phyloP scores from a whole-genome alignment of 2,888 invertebrate species.

The Latrodectus elegans region DNA sequence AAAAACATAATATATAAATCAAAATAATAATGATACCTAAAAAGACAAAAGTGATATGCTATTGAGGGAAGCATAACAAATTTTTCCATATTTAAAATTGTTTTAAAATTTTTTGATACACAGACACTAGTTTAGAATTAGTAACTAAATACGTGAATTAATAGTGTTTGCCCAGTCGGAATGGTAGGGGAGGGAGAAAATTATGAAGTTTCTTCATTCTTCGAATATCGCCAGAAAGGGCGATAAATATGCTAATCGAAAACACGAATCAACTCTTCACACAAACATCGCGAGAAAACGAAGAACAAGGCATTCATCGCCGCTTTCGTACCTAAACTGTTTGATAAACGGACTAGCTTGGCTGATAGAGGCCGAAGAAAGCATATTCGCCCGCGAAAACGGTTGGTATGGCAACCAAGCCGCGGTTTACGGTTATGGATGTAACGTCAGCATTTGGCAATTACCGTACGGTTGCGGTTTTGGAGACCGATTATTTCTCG shows the following conservation, averaged over 20 bases:
- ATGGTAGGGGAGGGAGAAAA: background rate
- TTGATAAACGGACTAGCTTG: slow-evolving; percentile 64
- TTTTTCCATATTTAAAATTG: no score
- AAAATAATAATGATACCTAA: no score
- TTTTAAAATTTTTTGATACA: no score
- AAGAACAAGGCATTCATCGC: slow-evolving; percentile 18
- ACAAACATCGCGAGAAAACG: slow-evolving; percentile 62
- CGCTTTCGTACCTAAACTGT: slow-evolving; percentile 53
- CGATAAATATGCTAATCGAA: slow-evolving; percentile 30
- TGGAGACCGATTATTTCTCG: slow-evolving; percentile 69
- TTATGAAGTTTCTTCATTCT: background rate
- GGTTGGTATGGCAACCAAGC: slow-evolving; percentile 59
- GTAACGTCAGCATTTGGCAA: slow-evolving; percentile 69
- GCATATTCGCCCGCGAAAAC: slow-evolving; percentile 13
- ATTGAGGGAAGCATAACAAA: no score
- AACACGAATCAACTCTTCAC: slow-evolving; percentile 40
- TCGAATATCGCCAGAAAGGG: slow-evolving; percentile 18
- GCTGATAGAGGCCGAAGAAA: slow-evolving; percentile 56
- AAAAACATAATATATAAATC: no score
- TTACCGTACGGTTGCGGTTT: slow-evolving; percentile 66
- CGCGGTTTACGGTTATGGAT: slow-evolving; percentile 64
- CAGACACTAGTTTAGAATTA: no score
- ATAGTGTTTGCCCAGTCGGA: no score
- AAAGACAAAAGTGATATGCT: no score
- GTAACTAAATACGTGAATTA: no score